Base-by-base conservation (phyloP, 1,140 invertebrate species). In the Danaus melanippus region DNA sequence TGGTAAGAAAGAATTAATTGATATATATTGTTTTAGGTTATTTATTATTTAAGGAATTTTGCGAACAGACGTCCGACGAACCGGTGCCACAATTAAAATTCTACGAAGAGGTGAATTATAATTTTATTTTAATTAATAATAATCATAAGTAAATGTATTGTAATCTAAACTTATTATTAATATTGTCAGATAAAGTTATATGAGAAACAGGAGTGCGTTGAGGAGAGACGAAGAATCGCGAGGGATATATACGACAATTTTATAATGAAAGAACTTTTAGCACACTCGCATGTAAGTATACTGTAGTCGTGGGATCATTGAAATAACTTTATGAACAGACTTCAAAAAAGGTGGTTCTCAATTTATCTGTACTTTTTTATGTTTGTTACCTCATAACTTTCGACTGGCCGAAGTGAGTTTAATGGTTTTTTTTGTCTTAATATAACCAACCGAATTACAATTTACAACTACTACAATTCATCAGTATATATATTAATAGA, bases 211-310 rank as follows among this genome's bases (percentile, higher is more conserved):
- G 98, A 99, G 87, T 96, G 95, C 72, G 92, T 95, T 42, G 98
- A 99, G 70, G 98, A 99, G 71, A 91, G 98, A 84, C 92, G 95
- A 89, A 95, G 96, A 85, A 91, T 96, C 69, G 97, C 98, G 50
- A 92, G 95, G 80, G 96, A 99, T 86, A 98, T 99, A 77, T 99
- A 99, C 88, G 98, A 99, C 89, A 98, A 98, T 91, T 99, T 98
- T 91, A 99, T 99, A 78, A 99, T 99, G 98, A 98, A 98, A 87
- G 98, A 99, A 92, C 91, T 99, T 79, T 91, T 99, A 76, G 95
- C 98, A 57, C 96, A 98, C 89, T 94, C 97, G 73, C 97, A 99
- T 90, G 98, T 97, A 90, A 95, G 93, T 91, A 72, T 62, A 52
- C 21, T 7, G 0, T 0, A 8, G 21, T 32, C 2, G 0, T 5